phyloP scores from a whole-genome alignment of 2,888 invertebrate genomes.

The Gibbula magus region DNA sequence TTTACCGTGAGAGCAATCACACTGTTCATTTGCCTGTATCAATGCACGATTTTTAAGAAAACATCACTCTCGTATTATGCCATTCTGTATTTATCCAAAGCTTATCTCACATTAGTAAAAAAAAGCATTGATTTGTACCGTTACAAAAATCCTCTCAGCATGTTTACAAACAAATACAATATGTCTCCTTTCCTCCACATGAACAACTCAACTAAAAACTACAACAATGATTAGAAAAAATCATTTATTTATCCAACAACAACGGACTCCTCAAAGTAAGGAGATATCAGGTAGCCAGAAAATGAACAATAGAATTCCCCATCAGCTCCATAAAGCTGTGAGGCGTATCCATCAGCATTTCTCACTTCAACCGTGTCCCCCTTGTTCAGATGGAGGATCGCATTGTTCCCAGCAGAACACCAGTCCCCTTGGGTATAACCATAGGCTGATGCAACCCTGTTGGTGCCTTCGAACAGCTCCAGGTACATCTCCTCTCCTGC shows the following conservation, averaged over 20 bases:
- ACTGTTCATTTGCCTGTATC: too few species aligned
- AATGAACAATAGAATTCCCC: constrained; percentile 59
- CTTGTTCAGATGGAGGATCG: constrained; percentile 35
- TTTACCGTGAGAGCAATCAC: too few species aligned
- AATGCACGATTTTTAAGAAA: too few species aligned
- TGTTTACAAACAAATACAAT: too few species aligned
- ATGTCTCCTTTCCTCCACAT: too few species aligned
- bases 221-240: too few species aligned
- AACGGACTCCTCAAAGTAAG: constrained; percentile 51
- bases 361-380: constrained; percentile 46
- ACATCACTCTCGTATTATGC: too few species aligned
- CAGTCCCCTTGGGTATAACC: constrained; percentile 44
- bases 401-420: constrained; percentile 44
- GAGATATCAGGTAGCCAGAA: constrained; percentile 54
- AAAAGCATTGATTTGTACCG: too few species aligned
- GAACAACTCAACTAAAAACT: too few species aligned
- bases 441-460: constrained; percentile 45
- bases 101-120: too few species aligned
- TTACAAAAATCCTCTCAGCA: too few species aligned
- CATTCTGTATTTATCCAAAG: too few species aligned
- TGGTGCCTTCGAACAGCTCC: constrained; percentile 45
- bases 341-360: constrained; percentile 43
- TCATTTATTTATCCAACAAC: constrained; percentile 34
- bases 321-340: constrained; percentile 47
- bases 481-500: constrained; percentile 41